phyloP scores from a whole-genome alignment of 2,113 vertebrate genomes.

The Pteruthius melanotis region DNA sequence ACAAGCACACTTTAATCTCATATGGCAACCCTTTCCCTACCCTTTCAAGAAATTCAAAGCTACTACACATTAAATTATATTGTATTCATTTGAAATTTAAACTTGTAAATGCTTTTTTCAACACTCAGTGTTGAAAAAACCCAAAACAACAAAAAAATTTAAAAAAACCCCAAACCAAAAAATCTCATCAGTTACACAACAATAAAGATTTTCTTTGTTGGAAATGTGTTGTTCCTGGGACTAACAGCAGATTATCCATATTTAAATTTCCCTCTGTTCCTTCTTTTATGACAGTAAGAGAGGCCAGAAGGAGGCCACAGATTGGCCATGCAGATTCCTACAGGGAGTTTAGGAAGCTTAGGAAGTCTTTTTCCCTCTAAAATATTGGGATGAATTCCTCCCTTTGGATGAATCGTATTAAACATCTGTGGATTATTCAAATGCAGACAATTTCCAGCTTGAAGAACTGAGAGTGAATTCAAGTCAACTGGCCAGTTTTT shows the following conservation, averaged over 20 bases:
- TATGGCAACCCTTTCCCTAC: background rate
- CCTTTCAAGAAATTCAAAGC: background rate
- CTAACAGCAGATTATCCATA: background rate
- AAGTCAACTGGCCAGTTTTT: background rate
- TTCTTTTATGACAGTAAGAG: background rate
- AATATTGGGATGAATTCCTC: background rate
- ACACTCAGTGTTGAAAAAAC: rapidly evolving
- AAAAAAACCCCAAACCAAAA: background rate
- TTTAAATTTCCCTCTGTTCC: background rate
- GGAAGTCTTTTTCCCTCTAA: background rate
- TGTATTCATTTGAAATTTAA: background rate
- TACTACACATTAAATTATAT: background rate
- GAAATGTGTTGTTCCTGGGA: background rate
- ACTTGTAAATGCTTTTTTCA: background rate
- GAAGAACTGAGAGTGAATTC: background rate
- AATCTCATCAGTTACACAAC: rapidly evolving
- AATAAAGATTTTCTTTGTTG: background rate
- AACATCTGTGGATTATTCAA: background rate
- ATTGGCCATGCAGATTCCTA: background rate
- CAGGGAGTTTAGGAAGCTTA: background rate
- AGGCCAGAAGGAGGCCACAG: too few species aligned
- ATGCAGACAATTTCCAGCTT: background rate
- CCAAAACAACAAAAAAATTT: rapidly evolving
- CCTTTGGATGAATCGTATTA: background rate
- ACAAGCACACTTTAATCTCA: background rate